Evolutionary conservation across 1,140 invertebrate species (phyloP).

Genomic region (Drosophila baimaii): DNA sequence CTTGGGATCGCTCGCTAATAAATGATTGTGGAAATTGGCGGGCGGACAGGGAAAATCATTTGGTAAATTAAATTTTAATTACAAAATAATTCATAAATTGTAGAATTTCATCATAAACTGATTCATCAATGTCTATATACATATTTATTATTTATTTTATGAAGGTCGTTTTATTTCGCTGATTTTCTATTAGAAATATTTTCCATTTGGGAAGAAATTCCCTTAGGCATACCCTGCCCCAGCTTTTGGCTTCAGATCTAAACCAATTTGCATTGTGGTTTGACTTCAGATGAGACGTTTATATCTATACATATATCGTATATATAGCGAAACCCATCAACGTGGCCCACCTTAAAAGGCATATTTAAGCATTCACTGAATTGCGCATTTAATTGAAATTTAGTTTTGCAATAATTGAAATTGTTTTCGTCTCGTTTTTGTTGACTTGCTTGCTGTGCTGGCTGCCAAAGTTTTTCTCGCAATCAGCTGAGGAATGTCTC

Average conservation of each 20-base stretch:
- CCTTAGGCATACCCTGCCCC: background rate
- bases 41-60: background rate
- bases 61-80: background rate
- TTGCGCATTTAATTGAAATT: slow-evolving; percentile 50
- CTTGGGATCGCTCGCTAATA: slow-evolving; percentile 1
- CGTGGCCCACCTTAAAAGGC: slow-evolving; percentile 66
- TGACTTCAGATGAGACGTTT: background rate
- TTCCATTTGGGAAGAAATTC: background rate
- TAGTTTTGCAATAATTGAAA: slow-evolving; percentile 43
- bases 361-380: slow-evolving; percentile 56
- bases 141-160: background rate
- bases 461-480: slow-evolving; percentile 42
- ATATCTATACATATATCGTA: background rate
- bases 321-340: background rate
- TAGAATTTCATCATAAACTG: background rate
- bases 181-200: background rate
- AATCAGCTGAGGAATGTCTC: slow-evolving; percentile 37
- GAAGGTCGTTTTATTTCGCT: too few species aligned
- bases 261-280: slow-evolving; percentile 12
- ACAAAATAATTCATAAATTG: background rate
- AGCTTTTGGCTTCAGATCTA: background rate
- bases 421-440: slow-evolving; percentile 36
- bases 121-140: background rate
- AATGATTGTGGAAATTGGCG: slow-evolving; percentile 6
- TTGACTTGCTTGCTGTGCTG: slow-evolving; percentile 14